Percentiles rank a stretch among this genome's conserved stretches.
phyloP scores from a whole-genome alignment of 2,797 vertebrate species.

The Rhabdophis nuchalis region DNA sequence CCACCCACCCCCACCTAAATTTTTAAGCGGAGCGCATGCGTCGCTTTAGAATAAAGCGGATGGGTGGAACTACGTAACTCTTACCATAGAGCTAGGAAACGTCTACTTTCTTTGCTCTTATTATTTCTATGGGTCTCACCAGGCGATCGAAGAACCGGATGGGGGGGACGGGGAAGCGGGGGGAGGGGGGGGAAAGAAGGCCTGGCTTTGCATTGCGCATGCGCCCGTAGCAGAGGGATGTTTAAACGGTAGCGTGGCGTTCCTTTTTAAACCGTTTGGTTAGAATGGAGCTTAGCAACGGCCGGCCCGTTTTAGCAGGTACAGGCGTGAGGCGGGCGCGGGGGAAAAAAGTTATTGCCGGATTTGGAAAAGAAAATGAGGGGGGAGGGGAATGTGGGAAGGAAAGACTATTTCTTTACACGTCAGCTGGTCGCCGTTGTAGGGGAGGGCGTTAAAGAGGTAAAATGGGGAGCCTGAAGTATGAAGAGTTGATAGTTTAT shows the following conservation, averaged over 20 bases:
- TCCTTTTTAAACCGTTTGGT: no score
- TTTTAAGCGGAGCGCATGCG: not conserved
- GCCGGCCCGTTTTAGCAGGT: not conserved
- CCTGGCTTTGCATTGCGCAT: not conserved
- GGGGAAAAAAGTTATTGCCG: not conserved
- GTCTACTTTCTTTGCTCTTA: fast-evolving
- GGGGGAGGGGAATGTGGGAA: not conserved
- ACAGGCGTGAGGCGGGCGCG: fast-evolving
- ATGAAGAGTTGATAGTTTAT: not conserved
- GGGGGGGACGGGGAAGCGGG: no score
- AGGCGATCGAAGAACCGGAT: not conserved
- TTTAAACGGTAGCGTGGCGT: not conserved
- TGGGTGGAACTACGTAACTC: not conserved
- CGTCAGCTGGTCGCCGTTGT: not conserved
- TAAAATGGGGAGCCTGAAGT: not conserved
- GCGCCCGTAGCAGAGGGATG: fast-evolving
- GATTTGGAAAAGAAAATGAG: not conserved
- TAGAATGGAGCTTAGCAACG: not conserved
- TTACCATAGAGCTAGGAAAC: not conserved
- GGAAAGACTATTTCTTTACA: not conserved
- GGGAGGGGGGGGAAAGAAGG: fast-evolving
- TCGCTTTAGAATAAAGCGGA: not conserved
- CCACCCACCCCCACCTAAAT: not conserved
- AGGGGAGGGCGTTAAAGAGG: not conserved
- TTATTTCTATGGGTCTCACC: not conserved